These are phyloP conservation scores for Falco punctatus DNA, from an alignment of 2,113 vertebrate species.

Conservation along the genomic window DNA sequence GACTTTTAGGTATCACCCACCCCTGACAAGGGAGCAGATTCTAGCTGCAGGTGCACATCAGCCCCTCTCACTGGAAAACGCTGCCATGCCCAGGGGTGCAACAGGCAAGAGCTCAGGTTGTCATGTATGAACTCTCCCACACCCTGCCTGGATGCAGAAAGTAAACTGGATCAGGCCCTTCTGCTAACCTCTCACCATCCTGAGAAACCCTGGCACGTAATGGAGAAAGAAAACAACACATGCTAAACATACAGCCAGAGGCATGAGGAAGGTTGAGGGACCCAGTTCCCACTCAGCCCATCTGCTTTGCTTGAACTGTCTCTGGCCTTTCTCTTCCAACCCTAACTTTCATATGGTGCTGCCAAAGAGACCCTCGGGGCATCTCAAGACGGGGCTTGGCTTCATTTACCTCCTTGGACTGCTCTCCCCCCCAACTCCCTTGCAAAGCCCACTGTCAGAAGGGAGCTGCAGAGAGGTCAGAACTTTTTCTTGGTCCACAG, in stretches of 20 bases:
- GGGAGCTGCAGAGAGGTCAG: not conserved
- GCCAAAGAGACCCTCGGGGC: not conserved
- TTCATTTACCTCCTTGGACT: not conserved
- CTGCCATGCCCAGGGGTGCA: rapidly evolving
- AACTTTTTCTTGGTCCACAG: not conserved
- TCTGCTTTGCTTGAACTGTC: not conserved
- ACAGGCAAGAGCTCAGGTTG: not conserved
- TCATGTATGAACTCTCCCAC: not conserved
- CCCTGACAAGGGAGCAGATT: rapidly evolving
- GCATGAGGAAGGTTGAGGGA: rapidly evolving
- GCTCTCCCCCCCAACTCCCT: not conserved
- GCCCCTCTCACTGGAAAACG: not conserved
- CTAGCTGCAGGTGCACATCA: not conserved
- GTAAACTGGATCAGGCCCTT: not conserved
- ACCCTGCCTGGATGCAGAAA: not conserved
- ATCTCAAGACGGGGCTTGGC: not conserved
- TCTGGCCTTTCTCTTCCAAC: not conserved
- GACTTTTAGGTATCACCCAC: not conserved
- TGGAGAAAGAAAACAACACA: not conserved
- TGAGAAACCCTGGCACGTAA: rapidly evolving
- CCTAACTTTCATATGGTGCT: not conserved
- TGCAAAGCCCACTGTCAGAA: not conserved
- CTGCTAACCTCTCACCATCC: not conserved
- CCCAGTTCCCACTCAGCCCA: not conserved
- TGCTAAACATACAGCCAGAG: not conserved